phyloP scores from a whole-genome alignment of 2,797 vertebrate species.

The Tangara arthus region DNA sequence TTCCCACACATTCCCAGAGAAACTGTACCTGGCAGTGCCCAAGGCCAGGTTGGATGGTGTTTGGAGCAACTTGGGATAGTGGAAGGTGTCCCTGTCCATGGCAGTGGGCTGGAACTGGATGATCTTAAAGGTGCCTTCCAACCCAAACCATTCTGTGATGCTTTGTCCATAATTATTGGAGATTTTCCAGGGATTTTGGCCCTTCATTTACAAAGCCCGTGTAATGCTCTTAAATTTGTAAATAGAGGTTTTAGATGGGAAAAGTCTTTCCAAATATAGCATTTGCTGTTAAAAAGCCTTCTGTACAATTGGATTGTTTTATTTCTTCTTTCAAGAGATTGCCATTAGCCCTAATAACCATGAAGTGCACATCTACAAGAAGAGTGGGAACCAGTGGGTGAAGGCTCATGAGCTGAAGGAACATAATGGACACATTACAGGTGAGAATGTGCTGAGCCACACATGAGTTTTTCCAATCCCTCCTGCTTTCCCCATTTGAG shows the following conservation, averaged over 20 bases:
- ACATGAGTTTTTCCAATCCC: background rate
- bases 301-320: background rate
- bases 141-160: background rate
- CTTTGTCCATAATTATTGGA: background rate
- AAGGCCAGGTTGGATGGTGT: rapidly evolving
- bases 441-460: slow-evolving; percentile 65
- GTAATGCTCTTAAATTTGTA: background rate
- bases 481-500: background rate
- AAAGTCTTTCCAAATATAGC: background rate
- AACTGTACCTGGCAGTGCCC: background rate
- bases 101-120: rapidly evolving
- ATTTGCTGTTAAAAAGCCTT: background rate
- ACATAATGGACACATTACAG: slow-evolving; percentile 98
- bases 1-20: background rate
- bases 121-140: background rate
- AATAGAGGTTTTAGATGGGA: background rate
- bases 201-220: background rate
- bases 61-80: background rate
- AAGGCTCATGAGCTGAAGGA: slow-evolving; percentile 97
- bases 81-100: background rate
- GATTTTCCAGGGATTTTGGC: background rate
- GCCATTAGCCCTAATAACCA: slow-evolving; percentile 99
- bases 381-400: slow-evolving; percentile 94
- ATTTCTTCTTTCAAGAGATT: slow-evolving; percentile 82
- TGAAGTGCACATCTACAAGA: slow-evolving; percentile 99